Evolutionary conservation across 2,888 invertebrate species (phyloP), one percentile per base, ranked within the genome.

Genomic region (Callinectes sapidus): DNA sequence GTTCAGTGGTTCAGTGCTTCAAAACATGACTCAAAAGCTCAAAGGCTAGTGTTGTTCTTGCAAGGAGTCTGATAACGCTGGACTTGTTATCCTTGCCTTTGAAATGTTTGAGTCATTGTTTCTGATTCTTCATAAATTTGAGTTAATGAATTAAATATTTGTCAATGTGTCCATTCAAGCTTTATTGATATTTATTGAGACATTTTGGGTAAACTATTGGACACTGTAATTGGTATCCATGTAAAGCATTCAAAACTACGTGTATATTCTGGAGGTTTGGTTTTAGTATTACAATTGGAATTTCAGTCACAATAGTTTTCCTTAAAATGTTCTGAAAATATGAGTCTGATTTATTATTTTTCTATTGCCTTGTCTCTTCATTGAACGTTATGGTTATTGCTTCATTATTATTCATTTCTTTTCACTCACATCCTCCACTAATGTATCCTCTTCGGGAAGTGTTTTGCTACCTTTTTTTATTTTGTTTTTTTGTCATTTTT

Each of bases 381-480:
- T 87, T 87, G 2, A n/a, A 87, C 10, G 14, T 54, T 88, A 10
- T 88, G 28, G 32, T 55, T 55, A 23, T 55, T 55, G 54, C 28
- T 32, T 61, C 54, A 71, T 89, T 61, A 85, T 90, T 90, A 32
- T 90, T 42, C 23, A 32, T 32, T 77, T 90, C 28, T 28, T 39
- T 90, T 1, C 81, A 81, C 81, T 81, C 35, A 81, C 88, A 88
- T 54, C 55, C 87, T 87, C 87, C 55, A 88, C 88, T 61, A 88
- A 88, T 88, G 88, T 55, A 32, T 90, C 81, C 81, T 90, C 90
- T 71, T 18, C 32, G 81, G 48, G 89, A 35, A 71, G 54, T 61
- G 23, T 81, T 90, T 54, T 81, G 28, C 48, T 32, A n/a, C 28
- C 42, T 48, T 81, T 81, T 81, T 55, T 35, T 87, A n/a, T 87